These are phyloP conservation scores for Dusona sp. DNA, from an alignment of 2,888 invertebrate species.

Conservation along the genomic window DNA sequence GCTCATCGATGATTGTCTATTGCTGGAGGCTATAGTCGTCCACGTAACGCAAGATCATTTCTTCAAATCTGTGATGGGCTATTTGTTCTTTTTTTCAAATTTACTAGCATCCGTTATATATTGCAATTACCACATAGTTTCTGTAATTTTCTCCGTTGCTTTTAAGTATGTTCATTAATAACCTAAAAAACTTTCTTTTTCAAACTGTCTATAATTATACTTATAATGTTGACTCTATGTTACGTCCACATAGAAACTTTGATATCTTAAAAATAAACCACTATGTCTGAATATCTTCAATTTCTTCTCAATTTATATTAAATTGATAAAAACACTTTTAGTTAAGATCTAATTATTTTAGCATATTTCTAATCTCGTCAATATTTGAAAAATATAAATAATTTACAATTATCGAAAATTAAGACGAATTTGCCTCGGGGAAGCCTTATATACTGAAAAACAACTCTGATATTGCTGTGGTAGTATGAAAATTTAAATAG, in stretches of 20 bases:
- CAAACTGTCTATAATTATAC: neutral
- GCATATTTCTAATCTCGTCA: no score
- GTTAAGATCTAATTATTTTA: neutral
- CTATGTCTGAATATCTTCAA: neutral
- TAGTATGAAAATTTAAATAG: neutral
- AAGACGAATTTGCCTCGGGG: no score
- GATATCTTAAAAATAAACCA: neutral
- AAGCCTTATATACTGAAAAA: neutral
- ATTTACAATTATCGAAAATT: no score
- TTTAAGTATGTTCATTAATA: neutral
- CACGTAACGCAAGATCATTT: neutral
- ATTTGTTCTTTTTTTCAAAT: neutral
- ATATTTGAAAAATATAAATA: no score
- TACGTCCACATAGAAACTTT: neutral
- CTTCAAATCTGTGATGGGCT: neutral
- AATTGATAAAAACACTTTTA: neutral
- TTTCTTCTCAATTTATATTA: neutral
- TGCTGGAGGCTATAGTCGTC: neutral
- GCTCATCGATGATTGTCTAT: neutral
- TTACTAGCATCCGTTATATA: neutral
- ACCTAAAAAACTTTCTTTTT: neutral
- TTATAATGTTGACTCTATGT: neutral
- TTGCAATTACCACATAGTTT: neutral
- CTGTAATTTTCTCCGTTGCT: neutral
- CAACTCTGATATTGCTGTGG: neutral